phyloP scores from a whole-genome alignment of 2,797 vertebrate species.

The Heterohyrax brucei region DNA sequence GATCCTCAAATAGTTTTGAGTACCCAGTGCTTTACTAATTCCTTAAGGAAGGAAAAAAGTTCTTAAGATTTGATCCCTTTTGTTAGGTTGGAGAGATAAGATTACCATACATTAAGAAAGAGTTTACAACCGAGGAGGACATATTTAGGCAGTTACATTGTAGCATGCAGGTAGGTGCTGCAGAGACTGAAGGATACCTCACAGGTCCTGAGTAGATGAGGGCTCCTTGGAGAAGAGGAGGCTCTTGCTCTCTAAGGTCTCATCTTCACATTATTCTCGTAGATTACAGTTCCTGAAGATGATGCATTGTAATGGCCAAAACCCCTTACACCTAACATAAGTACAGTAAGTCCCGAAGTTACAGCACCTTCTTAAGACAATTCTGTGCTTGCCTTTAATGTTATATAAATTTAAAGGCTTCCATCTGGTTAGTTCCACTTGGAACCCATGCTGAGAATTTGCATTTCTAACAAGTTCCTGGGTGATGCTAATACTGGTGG shows the following conservation, averaged over 20 bases:
- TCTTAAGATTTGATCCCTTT: conserved; percentile 8
- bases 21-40: conserved; percentile 41
- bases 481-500: too few species aligned
- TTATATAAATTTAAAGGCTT: too few species aligned
- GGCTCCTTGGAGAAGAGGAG: conserved; percentile 40
- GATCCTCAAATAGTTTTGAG: conserved; percentile 24
- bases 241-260: conserved; percentile 23
- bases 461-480: too few species aligned
- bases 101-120: not conserved
- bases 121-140: conserved; percentile 33
- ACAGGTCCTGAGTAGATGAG: conserved; percentile 19
- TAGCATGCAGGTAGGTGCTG: not conserved
- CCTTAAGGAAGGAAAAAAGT: conserved; percentile 35
- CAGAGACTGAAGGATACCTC: conserved; percentile 17
- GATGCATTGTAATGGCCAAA: not conserved
- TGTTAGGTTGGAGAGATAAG: conserved; percentile 23
- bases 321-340: not conserved
- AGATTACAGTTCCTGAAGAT: conserved; percentile 46
- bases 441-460: too few species aligned
- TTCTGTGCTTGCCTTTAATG: too few species aligned
- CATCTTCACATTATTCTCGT: not conserved
- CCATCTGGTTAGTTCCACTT: too few species aligned
- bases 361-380: too few species aligned
- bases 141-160: conserved; percentile 35
- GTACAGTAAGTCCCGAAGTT: not conserved